phyloP scores from a whole-genome alignment of 2,797 vertebrate genomes.

The Acanthurus leucopareius region DNA sequence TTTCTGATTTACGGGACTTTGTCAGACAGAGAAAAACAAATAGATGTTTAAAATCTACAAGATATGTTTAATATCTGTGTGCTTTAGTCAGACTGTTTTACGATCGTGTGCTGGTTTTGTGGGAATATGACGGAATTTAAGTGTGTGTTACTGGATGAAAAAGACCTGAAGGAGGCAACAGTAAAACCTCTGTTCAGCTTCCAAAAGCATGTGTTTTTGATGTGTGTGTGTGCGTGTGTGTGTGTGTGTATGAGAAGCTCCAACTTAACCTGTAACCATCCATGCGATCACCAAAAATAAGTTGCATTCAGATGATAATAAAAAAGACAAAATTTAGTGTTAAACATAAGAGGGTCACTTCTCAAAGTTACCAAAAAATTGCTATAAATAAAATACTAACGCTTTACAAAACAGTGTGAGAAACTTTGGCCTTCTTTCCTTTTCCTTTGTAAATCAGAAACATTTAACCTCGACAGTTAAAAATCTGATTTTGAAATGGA shows the following conservation, averaged over 20 bases:
- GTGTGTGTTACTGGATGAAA: conserved; percentile 2
- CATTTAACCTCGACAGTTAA: too few relatives aligned
- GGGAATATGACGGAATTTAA: neutral
- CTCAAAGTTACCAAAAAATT: neutral
- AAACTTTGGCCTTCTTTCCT: neutral
- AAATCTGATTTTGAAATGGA: too few relatives aligned
- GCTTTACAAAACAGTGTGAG: neutral
- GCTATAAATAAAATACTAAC: neutral
- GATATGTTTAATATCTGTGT: neutral
- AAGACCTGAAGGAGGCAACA: neutral
- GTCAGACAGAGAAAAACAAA: conserved; percentile 23
- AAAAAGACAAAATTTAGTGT: neutral
- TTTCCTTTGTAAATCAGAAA: too few relatives aligned
- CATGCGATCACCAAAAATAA: neutral
- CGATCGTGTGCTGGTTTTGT: conserved; percentile 5
- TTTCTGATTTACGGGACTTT: conserved; percentile 23
- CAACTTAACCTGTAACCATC: neutral
- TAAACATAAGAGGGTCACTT: neutral
- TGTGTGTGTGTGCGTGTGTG: neutral
- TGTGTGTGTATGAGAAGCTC: neutral
- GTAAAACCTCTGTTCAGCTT: neutral
- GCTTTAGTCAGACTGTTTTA: neutral
- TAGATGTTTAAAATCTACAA: conserved; percentile 4
- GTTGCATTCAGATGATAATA: neutral
- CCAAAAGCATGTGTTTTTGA: neutral